Evolutionary conservation across 2,113 vertebrate species (phyloP), one percentile per base, ranked within the genome.

Genomic region (Brachypodius melanocephalos): DNA sequence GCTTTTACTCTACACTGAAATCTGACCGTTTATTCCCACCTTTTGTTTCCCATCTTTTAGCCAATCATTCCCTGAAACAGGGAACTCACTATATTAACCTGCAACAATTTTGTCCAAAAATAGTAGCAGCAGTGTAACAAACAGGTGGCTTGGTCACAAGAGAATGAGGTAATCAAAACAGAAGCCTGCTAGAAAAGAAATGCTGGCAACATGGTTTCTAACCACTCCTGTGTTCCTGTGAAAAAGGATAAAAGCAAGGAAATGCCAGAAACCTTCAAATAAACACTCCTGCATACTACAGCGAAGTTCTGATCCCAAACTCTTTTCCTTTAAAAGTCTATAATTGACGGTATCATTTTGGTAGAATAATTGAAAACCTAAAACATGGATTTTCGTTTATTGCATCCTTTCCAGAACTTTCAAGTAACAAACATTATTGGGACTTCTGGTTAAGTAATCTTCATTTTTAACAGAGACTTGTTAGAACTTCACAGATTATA

Each of bases 81-180:
- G 14, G 22, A 94, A 72, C 25, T 57, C 52, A 18, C 17, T 85
- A 17, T 36, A 48, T 87, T 68, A 85, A 79, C 59, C 59, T 81
- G 46, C 21, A 54, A 61, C 49, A 29, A 38, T 82, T 93, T 88
- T n/a, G 40, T 85, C 77, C 85, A 76, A 67, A 93, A 89, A 45
- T n/a, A 93, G 92, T 26, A 89, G 52, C 73, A 74, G 40, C 65
- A 71, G 40, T 17, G 38, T 83, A 94, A 87, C 0, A 12, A 92
- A 66, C 89, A 96, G 84, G 95, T 86, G 85, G 76, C 73, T 95
- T 95, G 65, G 57, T 79, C 81, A 91, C 89, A 80, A 74, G 67
- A 67, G 34, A 85, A 91, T 63, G 61, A 91, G 43, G 48, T 72
- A 93, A 93, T 91, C 78, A 57, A 51, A 84, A 67, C 38, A 91